Evolutionary conservation across 2,113 vertebrate species (phyloP).

Genomic region (Typhlomys cinereus): DNA sequence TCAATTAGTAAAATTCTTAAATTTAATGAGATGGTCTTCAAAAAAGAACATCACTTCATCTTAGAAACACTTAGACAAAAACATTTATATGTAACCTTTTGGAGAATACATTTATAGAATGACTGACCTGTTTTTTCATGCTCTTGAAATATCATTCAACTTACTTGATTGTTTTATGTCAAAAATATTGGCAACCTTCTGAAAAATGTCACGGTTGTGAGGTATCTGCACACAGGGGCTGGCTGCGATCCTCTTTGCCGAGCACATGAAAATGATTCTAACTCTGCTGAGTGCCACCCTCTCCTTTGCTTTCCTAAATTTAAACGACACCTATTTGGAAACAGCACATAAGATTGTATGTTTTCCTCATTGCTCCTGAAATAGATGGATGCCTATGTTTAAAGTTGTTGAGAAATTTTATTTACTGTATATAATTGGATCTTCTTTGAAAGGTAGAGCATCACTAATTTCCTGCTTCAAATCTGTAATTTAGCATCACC

Average conservation of each 20-base stretch:
- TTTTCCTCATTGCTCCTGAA: background rate
- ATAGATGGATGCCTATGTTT: background rate
- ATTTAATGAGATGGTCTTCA: background rate
- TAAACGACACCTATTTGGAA: slow-evolving; percentile 16
- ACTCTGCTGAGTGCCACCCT: background rate
- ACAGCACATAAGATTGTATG: background rate
- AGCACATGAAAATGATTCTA: background rate
- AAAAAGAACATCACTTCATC: slow-evolving; percentile 7
- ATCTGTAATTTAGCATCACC: background rate
- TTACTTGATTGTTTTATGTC: background rate
- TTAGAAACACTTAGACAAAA: background rate
- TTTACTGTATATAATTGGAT: background rate
- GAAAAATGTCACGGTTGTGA: background rate
- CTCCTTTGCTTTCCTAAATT: background rate
- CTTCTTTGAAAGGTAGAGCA: background rate
- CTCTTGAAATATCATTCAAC: background rate
- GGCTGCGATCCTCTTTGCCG: background rate
- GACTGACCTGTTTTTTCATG: slow-evolving; percentile 30
- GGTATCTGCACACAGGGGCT: background rate
- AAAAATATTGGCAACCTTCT: background rate
- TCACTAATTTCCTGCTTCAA: slow-evolving; percentile 6
- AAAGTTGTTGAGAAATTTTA: background rate
- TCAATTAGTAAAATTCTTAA: background rate
- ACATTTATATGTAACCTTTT: background rate
- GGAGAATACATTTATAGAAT: background rate